Evolutionary conservation across 2,113 vertebrate genomes (phyloP).

Genomic region (Reinhardtius hippoglossoides): DNA sequence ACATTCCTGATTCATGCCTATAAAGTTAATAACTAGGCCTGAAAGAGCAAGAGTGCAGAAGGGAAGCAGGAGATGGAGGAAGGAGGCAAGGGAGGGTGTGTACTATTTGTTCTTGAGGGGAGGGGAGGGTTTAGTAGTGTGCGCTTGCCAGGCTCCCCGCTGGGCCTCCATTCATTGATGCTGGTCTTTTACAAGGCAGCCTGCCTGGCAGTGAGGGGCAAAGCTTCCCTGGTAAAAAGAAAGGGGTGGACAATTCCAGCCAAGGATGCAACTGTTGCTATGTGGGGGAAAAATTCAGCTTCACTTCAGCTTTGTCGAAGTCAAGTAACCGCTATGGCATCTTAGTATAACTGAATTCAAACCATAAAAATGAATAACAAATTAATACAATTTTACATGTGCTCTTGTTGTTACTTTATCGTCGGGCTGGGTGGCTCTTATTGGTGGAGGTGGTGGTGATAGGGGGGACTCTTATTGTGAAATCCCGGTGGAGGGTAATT

Average conservation of each 20-base stretch:
- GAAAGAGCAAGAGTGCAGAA: constrained; percentile 22
- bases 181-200: constrained; percentile 76
- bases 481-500: constrained; percentile 79
- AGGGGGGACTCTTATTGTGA: constrained; percentile 70
- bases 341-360: constrained; percentile 15
- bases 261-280: constrained; percentile 72
- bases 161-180: constrained; percentile 76
- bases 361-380: constrained; percentile 30
- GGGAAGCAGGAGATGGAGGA: constrained; percentile 18
- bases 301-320: constrained; percentile 26
- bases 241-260: constrained; percentile 59
- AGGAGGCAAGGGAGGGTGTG: constrained; percentile 32
- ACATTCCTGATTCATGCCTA: constrained; percentile 9
- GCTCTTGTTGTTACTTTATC: constrained; percentile 23
- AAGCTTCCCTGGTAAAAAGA: constrained; percentile 62
- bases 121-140: constrained; percentile 36
- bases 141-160: constrained; percentile 67
- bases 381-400: constrained; percentile 7
- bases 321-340: constrained; percentile 10
- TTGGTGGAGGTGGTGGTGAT: constrained; percentile 35
- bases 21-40: constrained; percentile 33
- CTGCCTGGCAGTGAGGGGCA: constrained; percentile 72
- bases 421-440: constrained; percentile 38
- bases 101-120: constrained; percentile 30
- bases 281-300: constrained; percentile 40